Conservation (phyloP, 1,140 invertebrate species). For the Leptoteleia sp. region DNA sequence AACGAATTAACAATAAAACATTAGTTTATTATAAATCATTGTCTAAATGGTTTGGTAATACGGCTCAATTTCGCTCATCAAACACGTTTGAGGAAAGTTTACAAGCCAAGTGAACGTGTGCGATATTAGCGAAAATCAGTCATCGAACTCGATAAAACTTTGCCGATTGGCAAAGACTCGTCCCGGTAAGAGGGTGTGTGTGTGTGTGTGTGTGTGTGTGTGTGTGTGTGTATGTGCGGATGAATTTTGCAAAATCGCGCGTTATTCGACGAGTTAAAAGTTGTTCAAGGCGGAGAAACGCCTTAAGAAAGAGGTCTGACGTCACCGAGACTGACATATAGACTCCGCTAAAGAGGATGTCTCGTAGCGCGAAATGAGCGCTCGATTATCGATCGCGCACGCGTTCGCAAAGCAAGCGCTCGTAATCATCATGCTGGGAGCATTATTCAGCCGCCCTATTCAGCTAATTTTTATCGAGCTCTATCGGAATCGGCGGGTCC, state of each 20-base stretch:
- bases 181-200: no score
- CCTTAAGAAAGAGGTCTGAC: constrained; percentile 18
- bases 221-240: no score
- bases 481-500: constrained; percentile 28
- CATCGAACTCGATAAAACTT: neutral
- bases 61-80: no score
- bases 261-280: no score
- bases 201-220: no score
- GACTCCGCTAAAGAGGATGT: constrained; percentile 50
- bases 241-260: neutral
- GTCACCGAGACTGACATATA: constrained; percentile 32
- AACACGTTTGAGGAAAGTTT: constrained; percentile 1
- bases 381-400: constrained; percentile 54
- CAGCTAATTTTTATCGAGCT: constrained; percentile 54
- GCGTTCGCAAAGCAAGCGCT: constrained; percentile 34
- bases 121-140: no score
- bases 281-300: neutral
- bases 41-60: no score
- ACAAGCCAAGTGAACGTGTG: neutral
- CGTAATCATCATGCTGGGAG: constrained; percentile 33
- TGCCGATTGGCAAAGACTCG: no score
- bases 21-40: no score
- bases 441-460: constrained; percentile 41
- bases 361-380: constrained; percentile 39
- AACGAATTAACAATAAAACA: no score